A percentile compares a stretch with the other conserved stretches of the same genome.
phyloP scores from a whole-genome alignment of 2,888 invertebrate species.

The Agrenia bidenticulata region DNA sequence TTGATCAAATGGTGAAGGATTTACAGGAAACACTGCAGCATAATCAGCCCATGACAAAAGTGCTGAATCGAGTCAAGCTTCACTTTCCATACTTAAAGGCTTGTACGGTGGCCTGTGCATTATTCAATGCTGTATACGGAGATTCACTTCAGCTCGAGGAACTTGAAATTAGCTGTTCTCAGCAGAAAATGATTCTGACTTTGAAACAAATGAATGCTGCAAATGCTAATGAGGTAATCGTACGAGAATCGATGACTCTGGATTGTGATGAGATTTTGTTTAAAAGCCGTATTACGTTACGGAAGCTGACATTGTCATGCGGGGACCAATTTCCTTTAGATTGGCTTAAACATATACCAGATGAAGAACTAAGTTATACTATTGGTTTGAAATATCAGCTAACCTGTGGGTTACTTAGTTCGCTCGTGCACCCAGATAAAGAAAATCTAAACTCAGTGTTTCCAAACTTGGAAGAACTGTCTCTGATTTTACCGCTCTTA shows the following conservation, averaged over 20 bases:
- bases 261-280: not conserved
- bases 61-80: not conserved
- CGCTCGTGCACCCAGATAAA: too few species aligned
- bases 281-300: not conserved
- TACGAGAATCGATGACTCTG: not conserved
- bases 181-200: not conserved
- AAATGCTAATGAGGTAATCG: not conserved
- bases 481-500: not conserved
- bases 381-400: not conserved
- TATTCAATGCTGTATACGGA: not conserved
- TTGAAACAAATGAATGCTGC: not conserved
- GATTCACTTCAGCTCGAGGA: not conserved
- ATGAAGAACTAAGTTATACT: not conserved
- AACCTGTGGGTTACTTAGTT: not conserved
- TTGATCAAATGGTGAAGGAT: not conserved
- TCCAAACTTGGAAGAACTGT: not conserved
- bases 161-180: constrained; percentile 3
- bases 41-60: not conserved
- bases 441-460: not conserved
- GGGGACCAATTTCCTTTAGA: constrained; percentile 18
- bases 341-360: not conserved
- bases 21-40: not conserved
- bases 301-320: not conserved
- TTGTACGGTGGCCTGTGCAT: not conserved
- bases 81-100: not conserved